Conservation (phyloP, 2,888 invertebrate genomes). For the Stenotaenia linearis region DNA sequence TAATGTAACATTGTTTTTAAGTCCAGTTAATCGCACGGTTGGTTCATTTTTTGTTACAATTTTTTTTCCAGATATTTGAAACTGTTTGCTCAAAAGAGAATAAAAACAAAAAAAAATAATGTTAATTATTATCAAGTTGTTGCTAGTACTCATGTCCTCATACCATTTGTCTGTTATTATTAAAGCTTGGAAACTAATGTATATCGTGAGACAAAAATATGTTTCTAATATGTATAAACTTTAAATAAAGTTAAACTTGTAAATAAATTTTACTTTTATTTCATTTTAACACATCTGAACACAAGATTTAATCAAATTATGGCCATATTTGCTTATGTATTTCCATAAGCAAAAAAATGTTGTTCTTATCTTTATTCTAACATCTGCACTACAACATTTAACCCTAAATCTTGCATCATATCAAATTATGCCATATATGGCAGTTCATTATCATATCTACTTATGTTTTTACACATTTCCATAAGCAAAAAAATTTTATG, state of each 20-base stretch:
- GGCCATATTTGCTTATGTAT: too few relatives aligned
- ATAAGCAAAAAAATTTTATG: too few relatives aligned
- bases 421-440: too few relatives aligned
- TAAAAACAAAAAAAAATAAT: neutral
- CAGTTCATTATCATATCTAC: too few relatives aligned
- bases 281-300: neutral
- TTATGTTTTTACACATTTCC: too few relatives aligned
- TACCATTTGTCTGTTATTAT: slow-evolving; percentile 12
- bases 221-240: slow-evolving; percentile 20
- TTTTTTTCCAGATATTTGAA: slow-evolving; percentile 21
- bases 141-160: slow-evolving; percentile 26
- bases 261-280: neutral
- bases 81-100: slow-evolving; percentile 13
- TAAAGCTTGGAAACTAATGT: slow-evolving; percentile 21
- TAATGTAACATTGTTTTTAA: neutral
- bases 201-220: slow-evolving; percentile 12
- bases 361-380: too few relatives aligned
- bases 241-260: slow-evolving; percentile 21
- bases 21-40: slow-evolving; percentile 9
- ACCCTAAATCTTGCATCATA: too few relatives aligned
- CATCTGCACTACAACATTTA: too few relatives aligned
- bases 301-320: too few relatives aligned
- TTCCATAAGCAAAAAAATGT: too few relatives aligned
- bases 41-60: neutral
- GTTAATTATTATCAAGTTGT: slow-evolving; percentile 8